These are phyloP conservation scores for Oreotrochilus melanogaster DNA, from an alignment of 2,113 vertebrate genomes.

Conservation along the genomic window DNA sequence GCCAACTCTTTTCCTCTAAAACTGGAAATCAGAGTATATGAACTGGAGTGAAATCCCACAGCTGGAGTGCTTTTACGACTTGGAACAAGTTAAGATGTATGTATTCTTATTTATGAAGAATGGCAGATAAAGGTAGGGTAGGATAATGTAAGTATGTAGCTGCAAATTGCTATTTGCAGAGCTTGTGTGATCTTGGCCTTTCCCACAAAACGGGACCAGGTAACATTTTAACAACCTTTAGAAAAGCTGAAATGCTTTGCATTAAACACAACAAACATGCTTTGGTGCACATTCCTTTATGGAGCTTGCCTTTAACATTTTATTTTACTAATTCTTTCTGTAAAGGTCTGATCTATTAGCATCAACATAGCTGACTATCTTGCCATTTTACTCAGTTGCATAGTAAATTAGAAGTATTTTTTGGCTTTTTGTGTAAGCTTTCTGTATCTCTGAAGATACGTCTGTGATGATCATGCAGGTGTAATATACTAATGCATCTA, in stretches of 20 bases:
- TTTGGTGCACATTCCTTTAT: background rate
- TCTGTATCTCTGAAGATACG: background rate
- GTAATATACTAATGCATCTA: background rate
- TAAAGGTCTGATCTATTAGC: background rate
- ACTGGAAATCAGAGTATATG: background rate
- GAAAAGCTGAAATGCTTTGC: background rate
- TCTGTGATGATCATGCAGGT: background rate
- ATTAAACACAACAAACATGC: background rate
- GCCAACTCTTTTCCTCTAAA: background rate
- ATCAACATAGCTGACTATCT: background rate
- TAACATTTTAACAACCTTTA: background rate
- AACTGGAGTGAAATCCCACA: background rate
- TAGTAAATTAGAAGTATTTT: background rate
- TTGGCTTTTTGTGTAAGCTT: background rate
- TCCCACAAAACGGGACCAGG: background rate
- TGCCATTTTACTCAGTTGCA: background rate
- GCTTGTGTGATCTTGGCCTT: background rate
- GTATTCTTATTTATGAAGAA: constrained; percentile 16
- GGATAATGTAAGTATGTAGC: background rate
- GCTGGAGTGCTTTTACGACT: background rate
- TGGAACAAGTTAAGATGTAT: background rate
- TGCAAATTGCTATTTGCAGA: background rate
- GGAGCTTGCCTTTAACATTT: background rate
- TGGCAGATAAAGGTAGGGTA: background rate
- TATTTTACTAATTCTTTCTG: background rate